phyloP scores from a whole-genome alignment of 2,888 invertebrate genomes.

The Troides aeacus region DNA sequence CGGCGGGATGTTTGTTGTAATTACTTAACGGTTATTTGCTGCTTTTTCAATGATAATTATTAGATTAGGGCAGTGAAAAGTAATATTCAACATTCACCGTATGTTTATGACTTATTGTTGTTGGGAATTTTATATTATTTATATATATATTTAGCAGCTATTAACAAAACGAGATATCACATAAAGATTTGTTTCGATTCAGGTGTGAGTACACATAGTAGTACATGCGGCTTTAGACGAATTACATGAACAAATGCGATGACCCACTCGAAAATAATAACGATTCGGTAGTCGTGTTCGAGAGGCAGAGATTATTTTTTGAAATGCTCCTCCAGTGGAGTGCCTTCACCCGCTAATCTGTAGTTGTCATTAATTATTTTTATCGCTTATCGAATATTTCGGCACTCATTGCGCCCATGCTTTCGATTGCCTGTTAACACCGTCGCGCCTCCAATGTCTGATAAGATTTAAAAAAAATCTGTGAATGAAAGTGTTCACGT shows the following conservation, averaged over 20 bases:
- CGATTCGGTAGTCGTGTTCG: conserved; percentile 66
- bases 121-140: too few species aligned
- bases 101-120: too few species aligned
- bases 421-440: conserved; percentile 56
- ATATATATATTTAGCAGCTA: too few species aligned
- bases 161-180: too few species aligned
- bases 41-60: too few species aligned
- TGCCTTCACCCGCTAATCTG: conserved; percentile 73
- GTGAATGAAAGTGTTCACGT: background rate
- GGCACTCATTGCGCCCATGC: conserved; percentile 59
- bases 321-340: conserved; percentile 77
- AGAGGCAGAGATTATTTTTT: conserved; percentile 78
- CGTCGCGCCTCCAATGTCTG: conserved; percentile 32
- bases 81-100: too few species aligned
- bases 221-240: conserved; percentile 36
- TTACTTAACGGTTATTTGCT: too few species aligned
- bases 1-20: too few species aligned
- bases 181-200: too few species aligned
- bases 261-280: conserved; percentile 75
- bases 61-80: too few species aligned
- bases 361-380: conserved; percentile 78
- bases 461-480: conserved; percentile 25
- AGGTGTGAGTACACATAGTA: conserved; percentile 2
- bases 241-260: conserved; percentile 66
- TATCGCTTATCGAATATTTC: conserved; percentile 77